Evolutionary conservation across 2,888 invertebrate genomes (phyloP).

Genomic region (Drosophila borealis): DNA sequence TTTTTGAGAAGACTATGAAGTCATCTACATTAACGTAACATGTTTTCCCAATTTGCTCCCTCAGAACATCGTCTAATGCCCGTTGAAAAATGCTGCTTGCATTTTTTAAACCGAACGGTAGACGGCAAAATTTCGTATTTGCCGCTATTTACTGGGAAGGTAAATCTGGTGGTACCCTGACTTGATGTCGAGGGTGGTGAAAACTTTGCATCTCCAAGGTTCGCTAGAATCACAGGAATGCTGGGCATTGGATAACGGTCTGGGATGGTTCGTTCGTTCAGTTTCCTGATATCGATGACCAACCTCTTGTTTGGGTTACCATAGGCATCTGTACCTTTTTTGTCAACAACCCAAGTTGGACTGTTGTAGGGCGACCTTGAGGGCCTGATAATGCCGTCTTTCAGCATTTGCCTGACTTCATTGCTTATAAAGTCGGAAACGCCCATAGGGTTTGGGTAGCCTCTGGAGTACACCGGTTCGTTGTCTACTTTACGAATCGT

Average conservation of each 20-base stretch:
- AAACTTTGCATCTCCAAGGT: neutral
- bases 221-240: neutral
- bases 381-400: neutral
- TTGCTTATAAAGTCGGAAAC: too few relatives aligned
- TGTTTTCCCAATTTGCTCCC: neutral
- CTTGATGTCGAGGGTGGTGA: too few relatives aligned
- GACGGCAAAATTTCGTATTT: neutral
- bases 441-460: too few relatives aligned
- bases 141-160: neutral
- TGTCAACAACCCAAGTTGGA: neutral
- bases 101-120: neutral
- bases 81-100: neutral
- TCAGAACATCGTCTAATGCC: neutral
- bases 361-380: neutral
- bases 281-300: neutral
- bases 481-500: too few relatives aligned
- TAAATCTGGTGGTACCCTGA: too few relatives aligned
- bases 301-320: neutral
- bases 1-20: neutral
- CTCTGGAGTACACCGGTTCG: too few relatives aligned
- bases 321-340: too few relatives aligned
- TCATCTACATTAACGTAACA: neutral
- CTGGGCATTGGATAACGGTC: constrained; percentile 2
- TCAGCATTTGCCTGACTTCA: neutral
- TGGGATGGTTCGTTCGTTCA: neutral